A percentile compares a stretch with the other conserved stretches of the same genome.
phyloP scores from a whole-genome alignment of 2,113 vertebrate genomes.

The Tichodroma muraria region DNA sequence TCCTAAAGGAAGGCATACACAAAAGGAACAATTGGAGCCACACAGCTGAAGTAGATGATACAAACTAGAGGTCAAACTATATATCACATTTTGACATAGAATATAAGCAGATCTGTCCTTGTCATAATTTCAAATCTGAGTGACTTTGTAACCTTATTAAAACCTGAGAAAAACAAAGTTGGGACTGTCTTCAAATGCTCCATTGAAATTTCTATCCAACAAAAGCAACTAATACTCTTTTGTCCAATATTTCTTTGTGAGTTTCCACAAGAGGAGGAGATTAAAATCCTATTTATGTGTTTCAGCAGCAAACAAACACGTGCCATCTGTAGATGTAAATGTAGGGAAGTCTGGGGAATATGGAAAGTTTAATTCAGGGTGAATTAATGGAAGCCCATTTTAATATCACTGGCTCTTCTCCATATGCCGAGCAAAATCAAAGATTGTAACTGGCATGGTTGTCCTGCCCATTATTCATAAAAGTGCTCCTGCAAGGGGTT shows the following conservation, averaged over 20 bases:
- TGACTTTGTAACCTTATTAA: neutral
- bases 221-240: neutral
- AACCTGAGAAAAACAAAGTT: neutral
- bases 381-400: neutral
- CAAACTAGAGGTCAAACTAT: neutral
- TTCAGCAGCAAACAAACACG: neutral
- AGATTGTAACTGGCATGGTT: neutral
- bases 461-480: neutral
- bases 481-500: neutral
- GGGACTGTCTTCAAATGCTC: neutral
- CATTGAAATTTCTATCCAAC: neutral
- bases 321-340: neutral
- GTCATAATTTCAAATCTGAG: neutral
- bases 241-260: neutral
- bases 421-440: neutral
- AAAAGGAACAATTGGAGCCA: neutral
- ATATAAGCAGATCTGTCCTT: neutral
- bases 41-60: neutral
- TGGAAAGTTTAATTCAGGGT: neutral
- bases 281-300: neutral
- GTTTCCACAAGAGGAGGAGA: neutral
- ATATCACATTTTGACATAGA: neutral
- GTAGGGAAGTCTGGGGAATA: neutral
- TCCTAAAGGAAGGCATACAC: neutral
- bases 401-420: neutral